Evolutionary conservation across 2,113 vertebrate genomes (phyloP).

Genomic region (Sciurus niger): DNA sequence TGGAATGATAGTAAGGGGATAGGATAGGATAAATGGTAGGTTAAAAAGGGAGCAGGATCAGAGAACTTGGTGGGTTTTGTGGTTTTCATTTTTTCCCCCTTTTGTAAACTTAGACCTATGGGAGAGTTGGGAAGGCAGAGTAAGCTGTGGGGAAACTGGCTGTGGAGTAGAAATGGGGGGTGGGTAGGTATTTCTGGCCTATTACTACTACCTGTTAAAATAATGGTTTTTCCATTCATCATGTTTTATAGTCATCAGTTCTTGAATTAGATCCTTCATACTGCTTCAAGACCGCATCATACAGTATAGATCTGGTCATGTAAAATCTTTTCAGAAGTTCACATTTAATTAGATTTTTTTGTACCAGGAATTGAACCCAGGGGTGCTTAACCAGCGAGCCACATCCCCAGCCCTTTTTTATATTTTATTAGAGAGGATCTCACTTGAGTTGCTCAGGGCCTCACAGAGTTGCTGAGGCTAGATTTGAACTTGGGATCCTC

Average conservation of each 20-base stretch:
- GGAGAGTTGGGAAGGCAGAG: no score
- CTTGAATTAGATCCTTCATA: slow-evolving; percentile 33
- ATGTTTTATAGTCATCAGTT: slow-evolving; percentile 45
- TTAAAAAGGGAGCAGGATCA: neutral
- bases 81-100: neutral
- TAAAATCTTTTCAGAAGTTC: slow-evolving; percentile 3
- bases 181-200: neutral
- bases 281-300: neutral
- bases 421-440: no score
- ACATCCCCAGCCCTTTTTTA: no score
- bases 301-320: neutral
- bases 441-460: no score
- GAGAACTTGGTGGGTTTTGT: slow-evolving; percentile 1
- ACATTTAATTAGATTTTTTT: neutral
- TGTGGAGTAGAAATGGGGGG: neutral
- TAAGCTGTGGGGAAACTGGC: neutral
- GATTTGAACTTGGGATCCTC: no score
- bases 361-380: no score
- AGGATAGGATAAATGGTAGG: neutral
- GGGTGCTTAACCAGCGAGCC: no score
- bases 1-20: neutral
- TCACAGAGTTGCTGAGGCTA: no score
- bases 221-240: neutral
- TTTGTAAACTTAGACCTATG: slow-evolving; percentile 1
- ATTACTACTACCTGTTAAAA: neutral